phyloP scores from a whole-genome alignment of 1,140 invertebrate genomes.

The Nasonia giraulti region DNA sequence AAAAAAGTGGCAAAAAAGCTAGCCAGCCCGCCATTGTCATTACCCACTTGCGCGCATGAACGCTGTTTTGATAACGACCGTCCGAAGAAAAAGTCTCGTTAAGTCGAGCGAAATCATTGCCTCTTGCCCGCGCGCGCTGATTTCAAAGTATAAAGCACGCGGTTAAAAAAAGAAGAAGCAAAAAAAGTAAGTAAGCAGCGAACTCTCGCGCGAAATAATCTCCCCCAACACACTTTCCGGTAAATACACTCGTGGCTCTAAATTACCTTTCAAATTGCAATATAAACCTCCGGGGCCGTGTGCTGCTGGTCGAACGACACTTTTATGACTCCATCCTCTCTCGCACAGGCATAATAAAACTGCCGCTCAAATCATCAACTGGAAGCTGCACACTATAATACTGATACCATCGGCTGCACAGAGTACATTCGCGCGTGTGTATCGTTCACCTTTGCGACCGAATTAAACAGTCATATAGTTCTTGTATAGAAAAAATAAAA shows the following conservation, averaged over 20 bases:
- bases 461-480: not conserved
- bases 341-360: not conserved
- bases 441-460: too few relatives aligned
- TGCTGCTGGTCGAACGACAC: not conserved
- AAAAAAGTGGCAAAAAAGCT: not conserved
- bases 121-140: not conserved
- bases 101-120: not conserved
- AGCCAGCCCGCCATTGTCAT: not conserved
- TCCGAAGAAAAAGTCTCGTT: slow-evolving; percentile 11
- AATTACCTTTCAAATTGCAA: not conserved
- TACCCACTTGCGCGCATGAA: not conserved
- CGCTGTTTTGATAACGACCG: not conserved
- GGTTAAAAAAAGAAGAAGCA: not conserved
- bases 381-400: not conserved
- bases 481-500: not conserved
- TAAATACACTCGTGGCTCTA: not conserved
- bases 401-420: not conserved
- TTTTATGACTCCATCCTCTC: slow-evolving; percentile 5
- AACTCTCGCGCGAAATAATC: not conserved
- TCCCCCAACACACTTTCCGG: not conserved
- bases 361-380: not conserved
- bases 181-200: not conserved
- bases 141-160: not conserved
- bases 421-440: too few relatives aligned
- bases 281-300: not conserved